Evolutionary conservation across 1,140 invertebrate species (phyloP), one percentile per base, ranked within the genome.

Genomic region (Drosophila mojavensis): DNA sequence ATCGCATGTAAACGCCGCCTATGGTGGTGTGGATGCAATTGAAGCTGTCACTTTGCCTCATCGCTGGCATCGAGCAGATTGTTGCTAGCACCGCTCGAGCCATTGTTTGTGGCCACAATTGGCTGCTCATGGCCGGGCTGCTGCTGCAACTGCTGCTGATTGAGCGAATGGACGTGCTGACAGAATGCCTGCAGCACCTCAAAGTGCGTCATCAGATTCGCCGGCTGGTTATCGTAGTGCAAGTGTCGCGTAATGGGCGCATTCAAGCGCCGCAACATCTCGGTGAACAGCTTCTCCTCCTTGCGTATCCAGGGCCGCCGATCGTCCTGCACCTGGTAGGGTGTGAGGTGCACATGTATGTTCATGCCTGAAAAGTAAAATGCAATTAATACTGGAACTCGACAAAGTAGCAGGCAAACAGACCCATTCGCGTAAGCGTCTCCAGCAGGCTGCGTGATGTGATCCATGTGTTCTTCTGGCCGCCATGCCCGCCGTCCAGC

Each of bases 401-500:
- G 4, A 7, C 6, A 47, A 54, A 17, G 4, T 24, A 10, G n/a
- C 7, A 5, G 43, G 11, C 3, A 30, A 11, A 3, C 73, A 20
- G 75, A 92, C 95, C 93, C 91, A 96, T 93, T 82, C 94, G 93
- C 13, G 95, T 94, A 17, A 98, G 93, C 1, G 95, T 95, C 89
- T 96, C 94, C 10, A 98, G 92, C 5, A 97, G 92, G 60, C 93
- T 93, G 74, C 94, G 91, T 3, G 96, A 94, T 10, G 96, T 97
- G 61, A 98, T 95, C 97, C 97, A 98, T 5, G 96, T 97, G 91
- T 97, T 95, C 90, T 96, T 95, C 7, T 94, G 94, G 54, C 97
- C 97, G 43, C 94, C 95, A 93, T 98, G 97, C 0, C 97, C 97
- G 24, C 96, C 96, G 93, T 98, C 97, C 70, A 98, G 91, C 97